Conservation (phyloP, 53 echinoderm and acorn worm genomes). For the Temnopleurus reevesii region DNA sequence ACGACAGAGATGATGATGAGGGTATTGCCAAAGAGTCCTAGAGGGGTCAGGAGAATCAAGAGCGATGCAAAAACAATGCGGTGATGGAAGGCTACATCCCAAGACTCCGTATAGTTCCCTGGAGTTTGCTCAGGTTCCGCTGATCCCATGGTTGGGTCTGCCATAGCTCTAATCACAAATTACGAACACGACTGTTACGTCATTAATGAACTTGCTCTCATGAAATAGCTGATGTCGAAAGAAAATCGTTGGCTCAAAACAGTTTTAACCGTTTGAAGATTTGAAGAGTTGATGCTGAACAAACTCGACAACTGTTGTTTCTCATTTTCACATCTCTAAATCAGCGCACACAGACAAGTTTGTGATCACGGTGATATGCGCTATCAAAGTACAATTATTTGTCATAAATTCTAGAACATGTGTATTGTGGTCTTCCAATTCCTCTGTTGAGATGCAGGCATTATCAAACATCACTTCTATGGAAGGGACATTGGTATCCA, state of each 20-base stretch:
- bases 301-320: no score
- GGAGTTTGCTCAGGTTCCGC: not conserved
- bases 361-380: no score
- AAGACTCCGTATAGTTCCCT: not conserved
- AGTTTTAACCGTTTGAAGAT: no score
- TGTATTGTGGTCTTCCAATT: no score
- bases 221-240: not conserved
- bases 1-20: not conserved
- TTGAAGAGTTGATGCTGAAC: no score
- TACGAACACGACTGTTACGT: not conserved
- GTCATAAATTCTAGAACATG: no score
- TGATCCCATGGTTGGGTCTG: not conserved
- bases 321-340: no score
- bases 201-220: not conserved
- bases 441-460: no score
- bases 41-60: not conserved
- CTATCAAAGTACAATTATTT: no score
- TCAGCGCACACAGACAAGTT: no score
- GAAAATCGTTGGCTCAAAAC: not conserved
- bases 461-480: no score
- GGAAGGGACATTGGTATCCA: no score
- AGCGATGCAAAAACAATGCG: not conserved
- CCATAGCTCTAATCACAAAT: not conserved
- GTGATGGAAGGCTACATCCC: not conserved
- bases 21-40: not conserved